A percentile compares a stretch with the other conserved stretches of the same genome.
Evolutionary conservation across 1,140 invertebrate species (phyloP).

Genomic region (Ectropis grisescens): DNA sequence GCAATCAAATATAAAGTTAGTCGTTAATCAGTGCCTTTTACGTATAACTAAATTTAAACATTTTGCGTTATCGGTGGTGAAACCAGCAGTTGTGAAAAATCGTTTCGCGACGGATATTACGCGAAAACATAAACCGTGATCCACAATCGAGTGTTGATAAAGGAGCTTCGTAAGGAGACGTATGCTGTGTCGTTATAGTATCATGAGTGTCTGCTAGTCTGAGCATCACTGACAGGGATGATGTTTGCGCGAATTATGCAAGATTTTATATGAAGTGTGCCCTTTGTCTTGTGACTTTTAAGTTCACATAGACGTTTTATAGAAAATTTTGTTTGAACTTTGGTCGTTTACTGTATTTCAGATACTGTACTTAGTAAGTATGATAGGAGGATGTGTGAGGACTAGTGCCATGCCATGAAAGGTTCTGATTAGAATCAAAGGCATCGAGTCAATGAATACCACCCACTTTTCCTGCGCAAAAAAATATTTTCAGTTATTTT

Average conservation of each 20-base stretch:
- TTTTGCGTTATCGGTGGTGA: no score
- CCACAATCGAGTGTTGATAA: no score
- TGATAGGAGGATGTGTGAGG: constrained; percentile 66
- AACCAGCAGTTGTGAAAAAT: no score
- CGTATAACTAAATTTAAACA: neutral
- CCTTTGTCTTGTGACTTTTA: constrained; percentile 2
- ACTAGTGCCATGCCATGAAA: constrained; percentile 69
- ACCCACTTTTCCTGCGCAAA: constrained; percentile 62
- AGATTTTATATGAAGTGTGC: constrained; percentile 35
- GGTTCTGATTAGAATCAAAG: constrained; percentile 68
- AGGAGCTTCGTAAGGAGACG: no score
- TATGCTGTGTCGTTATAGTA: no score
- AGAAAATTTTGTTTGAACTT: neutral
- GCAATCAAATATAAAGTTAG: no score
- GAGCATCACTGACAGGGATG: constrained; percentile 66
- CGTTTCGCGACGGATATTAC: no score
- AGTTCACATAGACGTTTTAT: no score
- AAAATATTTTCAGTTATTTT: constrained; percentile 40
- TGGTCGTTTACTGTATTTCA: constrained; percentile 16
- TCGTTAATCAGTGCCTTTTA: constrained; percentile 33
- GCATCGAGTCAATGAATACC: constrained; percentile 65
- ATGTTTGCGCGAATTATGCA: constrained; percentile 67
- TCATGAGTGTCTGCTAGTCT: constrained; percentile 44
- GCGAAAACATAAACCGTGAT: no score
- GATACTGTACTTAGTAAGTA: constrained; percentile 50